These are phyloP conservation scores for Pristionchus pacificus DNA, from an alignment of 1,140 invertebrate species.

Conservation along the genomic window DNA sequence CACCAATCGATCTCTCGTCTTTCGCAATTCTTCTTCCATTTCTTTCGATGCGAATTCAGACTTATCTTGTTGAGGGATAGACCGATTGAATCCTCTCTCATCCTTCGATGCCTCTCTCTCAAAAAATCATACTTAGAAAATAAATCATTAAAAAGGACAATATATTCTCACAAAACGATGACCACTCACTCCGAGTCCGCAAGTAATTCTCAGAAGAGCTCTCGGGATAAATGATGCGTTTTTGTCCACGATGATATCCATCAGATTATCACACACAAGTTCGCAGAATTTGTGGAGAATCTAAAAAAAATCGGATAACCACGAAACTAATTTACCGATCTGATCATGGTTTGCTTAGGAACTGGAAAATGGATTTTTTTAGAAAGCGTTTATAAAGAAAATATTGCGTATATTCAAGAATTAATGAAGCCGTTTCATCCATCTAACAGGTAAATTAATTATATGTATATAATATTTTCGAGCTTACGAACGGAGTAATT, in stretches of 20 bases:
- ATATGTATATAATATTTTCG: too few relatives aligned
- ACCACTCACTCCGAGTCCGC: constrained; percentile 12
- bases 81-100: not conserved
- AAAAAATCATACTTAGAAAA: not conserved
- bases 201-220: constrained; percentile 22
- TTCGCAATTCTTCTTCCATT: not conserved
- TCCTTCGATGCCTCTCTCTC: not conserved
- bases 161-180: not conserved
- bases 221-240: constrained; percentile 20
- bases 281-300: constrained; percentile 20
- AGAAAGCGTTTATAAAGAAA: too few relatives aligned
- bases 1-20: not conserved
- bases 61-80: not conserved
- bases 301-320: not conserved
- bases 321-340: not conserved
- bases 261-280: constrained; percentile 22
- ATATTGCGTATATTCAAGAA: too few relatives aligned
- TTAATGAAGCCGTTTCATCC: too few relatives aligned
- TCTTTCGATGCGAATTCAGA: not conserved
- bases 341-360: too few relatives aligned
- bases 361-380: too few relatives aligned
- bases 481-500: too few relatives aligned
- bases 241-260: constrained; percentile 5
- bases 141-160: not conserved
- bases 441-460: too few relatives aligned